Conservation (phyloP, 2,797 vertebrate species). For the Ctenopoma multispine region DNA sequence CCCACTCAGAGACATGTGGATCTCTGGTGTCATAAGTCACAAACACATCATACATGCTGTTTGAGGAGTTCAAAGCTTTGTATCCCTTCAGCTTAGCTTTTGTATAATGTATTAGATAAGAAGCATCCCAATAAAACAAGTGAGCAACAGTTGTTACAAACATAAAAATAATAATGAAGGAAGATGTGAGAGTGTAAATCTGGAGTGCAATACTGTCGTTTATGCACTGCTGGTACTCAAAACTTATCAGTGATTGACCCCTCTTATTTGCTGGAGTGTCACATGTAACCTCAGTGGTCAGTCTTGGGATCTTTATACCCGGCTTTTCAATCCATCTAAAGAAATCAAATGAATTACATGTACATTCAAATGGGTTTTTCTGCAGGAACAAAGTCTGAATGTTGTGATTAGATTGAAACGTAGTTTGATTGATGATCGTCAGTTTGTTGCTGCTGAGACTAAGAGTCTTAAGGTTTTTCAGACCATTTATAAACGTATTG, state of each 20-base stretch:
- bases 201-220: conserved; percentile 67
- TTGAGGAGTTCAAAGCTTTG: conserved; percentile 58
- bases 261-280: conserved; percentile 63
- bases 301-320: conserved; percentile 69
- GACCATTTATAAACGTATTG: conserved; percentile 64
- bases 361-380: conserved; percentile 85
- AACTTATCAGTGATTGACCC: conserved; percentile 57
- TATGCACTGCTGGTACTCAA: conserved; percentile 80
- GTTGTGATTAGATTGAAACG: conserved; percentile 69
- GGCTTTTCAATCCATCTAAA: conserved; percentile 81
- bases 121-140: conserved; percentile 87
- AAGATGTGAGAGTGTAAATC: conserved; percentile 70
- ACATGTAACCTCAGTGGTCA: conserved; percentile 78
- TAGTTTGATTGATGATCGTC: conserved; percentile 78
- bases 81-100: conserved; percentile 82
- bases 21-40: conserved; percentile 86
- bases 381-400: conserved; percentile 73
- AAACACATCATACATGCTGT: conserved; percentile 79
- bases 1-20: conserved; percentile 83
- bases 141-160: conserved; percentile 75
- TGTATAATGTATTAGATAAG: conserved; percentile 78
- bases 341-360: conserved; percentile 83
- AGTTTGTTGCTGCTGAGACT: conserved; percentile 83
- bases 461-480: conserved; percentile 70
- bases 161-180: conserved; percentile 72